These are phyloP conservation scores for Drosophila yooni DNA, from an alignment of 2,888 invertebrate species.

Conservation along the genomic window DNA sequence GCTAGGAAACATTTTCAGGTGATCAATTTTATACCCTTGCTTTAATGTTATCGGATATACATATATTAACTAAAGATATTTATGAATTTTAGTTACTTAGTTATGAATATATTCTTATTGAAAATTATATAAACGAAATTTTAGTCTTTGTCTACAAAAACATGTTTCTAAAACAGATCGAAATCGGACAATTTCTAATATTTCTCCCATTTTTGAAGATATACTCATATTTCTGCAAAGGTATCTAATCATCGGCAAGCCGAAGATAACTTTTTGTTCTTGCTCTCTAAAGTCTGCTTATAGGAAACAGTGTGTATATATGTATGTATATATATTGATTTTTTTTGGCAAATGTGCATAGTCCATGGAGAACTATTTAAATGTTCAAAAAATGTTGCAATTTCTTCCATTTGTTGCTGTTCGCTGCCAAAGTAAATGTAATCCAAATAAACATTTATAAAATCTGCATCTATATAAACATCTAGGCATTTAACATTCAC, in stretches of 20 bases:
- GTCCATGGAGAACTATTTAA: conserved; percentile 23
- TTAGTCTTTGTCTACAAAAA: background rate
- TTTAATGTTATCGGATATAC: background rate
- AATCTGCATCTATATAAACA: conserved; percentile 46
- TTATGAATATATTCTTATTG: background rate
- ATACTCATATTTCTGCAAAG: conserved; percentile 3
- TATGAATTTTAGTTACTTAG: background rate
- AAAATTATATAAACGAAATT: background rate
- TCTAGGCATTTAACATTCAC: conserved; percentile 39
- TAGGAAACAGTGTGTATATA: conserved; percentile 35
- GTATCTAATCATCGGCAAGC: conserved; percentile 6
- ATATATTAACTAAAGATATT: background rate
- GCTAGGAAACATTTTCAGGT: conserved; percentile 57
- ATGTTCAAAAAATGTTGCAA: conserved; percentile 39
- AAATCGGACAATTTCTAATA: background rate
- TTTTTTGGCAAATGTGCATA: conserved; percentile 34
- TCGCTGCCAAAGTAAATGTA: conserved; percentile 43
- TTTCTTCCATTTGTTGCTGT: conserved; percentile 8
- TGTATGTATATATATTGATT: background rate
- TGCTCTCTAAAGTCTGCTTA: conserved; percentile 11
- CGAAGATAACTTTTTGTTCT: background rate
- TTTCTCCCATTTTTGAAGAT: background rate
- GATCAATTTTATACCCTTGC: conserved; percentile 17
- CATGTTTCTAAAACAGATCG: too few species aligned
- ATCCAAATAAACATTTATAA: conserved; percentile 55